These are phyloP conservation scores for Matsumurasca onukii DNA, from an alignment of 1,140 invertebrate species.

Conservation along the genomic window DNA sequence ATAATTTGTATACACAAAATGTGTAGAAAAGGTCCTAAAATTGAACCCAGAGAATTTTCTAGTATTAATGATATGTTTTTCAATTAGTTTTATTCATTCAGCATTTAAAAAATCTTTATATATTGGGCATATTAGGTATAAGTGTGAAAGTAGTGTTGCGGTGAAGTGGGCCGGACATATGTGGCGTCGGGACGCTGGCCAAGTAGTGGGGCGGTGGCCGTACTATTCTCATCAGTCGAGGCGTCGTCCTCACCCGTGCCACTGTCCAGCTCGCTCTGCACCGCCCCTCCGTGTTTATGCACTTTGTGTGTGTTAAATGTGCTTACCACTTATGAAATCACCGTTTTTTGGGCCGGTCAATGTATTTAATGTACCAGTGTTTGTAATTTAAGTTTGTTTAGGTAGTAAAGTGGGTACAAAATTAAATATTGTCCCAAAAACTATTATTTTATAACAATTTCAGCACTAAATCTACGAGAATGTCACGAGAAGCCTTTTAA, in stretches of 20 bases:
- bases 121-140: not conserved
- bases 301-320: not conserved
- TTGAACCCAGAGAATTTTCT: too few relatives aligned
- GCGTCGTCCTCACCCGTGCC: slow-evolving; percentile 5
- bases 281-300: not conserved
- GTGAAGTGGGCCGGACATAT: not conserved
- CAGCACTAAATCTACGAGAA: too few relatives aligned
- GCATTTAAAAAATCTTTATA: too few relatives aligned
- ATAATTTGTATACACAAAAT: too few relatives aligned
- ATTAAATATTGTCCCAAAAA: not conserved
- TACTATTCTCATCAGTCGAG: slow-evolving; percentile 15
- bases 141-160: not conserved
- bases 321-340: not conserved
- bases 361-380: too few relatives aligned
- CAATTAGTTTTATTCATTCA: too few relatives aligned
- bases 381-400: too few relatives aligned
- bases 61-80: too few relatives aligned
- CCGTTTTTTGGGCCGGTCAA: not conserved
- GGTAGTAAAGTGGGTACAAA: not conserved
- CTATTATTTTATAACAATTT: too few relatives aligned
- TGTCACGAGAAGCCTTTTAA: too few relatives aligned
- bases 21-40: too few relatives aligned
- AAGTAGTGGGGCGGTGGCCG: slow-evolving; percentile 17
- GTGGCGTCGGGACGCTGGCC: slow-evolving; percentile 13
- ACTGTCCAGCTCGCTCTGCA: not conserved